Evolutionary conservation across 92 coral and sea anemone species (phyloP).

Genomic region (Actinernus sp.): DNA sequence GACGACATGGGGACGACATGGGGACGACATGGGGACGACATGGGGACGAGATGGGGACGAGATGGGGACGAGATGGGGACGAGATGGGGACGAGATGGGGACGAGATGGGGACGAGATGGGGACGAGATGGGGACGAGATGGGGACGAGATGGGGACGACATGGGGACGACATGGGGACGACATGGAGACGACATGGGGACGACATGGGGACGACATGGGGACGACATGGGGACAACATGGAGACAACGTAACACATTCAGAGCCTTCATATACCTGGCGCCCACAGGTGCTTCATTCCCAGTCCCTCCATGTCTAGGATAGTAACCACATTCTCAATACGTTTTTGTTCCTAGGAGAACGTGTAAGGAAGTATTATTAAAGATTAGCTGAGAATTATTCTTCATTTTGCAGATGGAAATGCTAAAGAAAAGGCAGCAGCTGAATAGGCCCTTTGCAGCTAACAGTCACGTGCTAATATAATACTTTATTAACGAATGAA

Average conservation of each 20-base stretch:
- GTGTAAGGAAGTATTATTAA: too few species aligned
- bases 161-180: not conserved
- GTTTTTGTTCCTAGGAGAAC: slow-evolving; percentile 34
- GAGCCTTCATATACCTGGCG: slow-evolving; percentile 40
- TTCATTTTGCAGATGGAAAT: too few species aligned
- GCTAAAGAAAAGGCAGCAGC: too few species aligned
- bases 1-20: too few species aligned
- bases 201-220: not conserved
- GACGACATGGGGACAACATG: not conserved
- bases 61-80: not conserved
- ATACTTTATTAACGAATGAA: too few species aligned
- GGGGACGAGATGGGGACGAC: too few species aligned
- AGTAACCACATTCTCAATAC: slow-evolving; percentile 53
- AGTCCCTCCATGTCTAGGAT: slow-evolving; percentile 71
- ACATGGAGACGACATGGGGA: not conserved
- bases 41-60: not conserved
- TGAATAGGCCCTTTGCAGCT: too few species aligned
- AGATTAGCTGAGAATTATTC: too few species aligned
- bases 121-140: too few species aligned
- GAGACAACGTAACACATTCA: not conserved
- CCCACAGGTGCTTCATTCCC: slow-evolving; percentile 70
- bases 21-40: too few species aligned
- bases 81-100: not conserved
- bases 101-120: too few species aligned
- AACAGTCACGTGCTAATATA: too few species aligned